Evolutionary conservation across 2,113 vertebrate genomes (phyloP).

Genomic region (Oenanthe oenanthe): DNA sequence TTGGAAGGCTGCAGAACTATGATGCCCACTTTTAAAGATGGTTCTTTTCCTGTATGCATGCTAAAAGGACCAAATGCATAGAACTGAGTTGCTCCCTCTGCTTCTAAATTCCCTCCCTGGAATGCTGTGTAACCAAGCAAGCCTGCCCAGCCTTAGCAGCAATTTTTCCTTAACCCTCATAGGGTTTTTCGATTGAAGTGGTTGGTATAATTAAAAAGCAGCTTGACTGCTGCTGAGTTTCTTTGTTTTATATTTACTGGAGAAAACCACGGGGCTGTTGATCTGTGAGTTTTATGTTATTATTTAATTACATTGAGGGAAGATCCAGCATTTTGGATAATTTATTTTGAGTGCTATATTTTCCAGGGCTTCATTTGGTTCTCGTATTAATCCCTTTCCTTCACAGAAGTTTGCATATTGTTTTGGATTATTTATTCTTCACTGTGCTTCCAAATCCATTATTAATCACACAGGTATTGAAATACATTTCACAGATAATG

Average conservation of each 20-base stretch:
- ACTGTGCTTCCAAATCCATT: slow-evolving; percentile 59
- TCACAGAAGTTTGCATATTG: slow-evolving; percentile 51
- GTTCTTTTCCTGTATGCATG: background rate
- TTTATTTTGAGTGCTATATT: slow-evolving; percentile 22
- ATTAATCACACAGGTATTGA: slow-evolving; percentile 70
- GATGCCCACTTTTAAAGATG: background rate
- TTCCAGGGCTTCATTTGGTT: background rate
- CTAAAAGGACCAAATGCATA: background rate
- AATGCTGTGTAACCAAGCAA: background rate
- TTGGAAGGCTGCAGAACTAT: background rate
- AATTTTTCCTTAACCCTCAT: slow-evolving; percentile 14
- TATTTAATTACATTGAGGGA: slow-evolving; percentile 55
- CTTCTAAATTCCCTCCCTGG: background rate
- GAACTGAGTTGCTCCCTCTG: background rate
- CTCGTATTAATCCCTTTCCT: slow-evolving; percentile 28
- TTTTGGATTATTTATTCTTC: slow-evolving; percentile 64
- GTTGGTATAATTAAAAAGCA: slow-evolving; percentile 46
- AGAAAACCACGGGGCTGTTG: slow-evolving; percentile 47
- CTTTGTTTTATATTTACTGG: slow-evolving; percentile 51
- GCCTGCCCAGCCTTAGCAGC: background rate
- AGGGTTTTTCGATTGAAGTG: slow-evolving; percentile 47
- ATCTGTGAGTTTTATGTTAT: slow-evolving; percentile 45
- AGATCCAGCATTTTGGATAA: slow-evolving; percentile 1
- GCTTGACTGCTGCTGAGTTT: background rate
- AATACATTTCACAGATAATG: slow-evolving; percentile 66